Evolutionary conservation across 2,797 vertebrate genomes (phyloP), one percentile per base, ranked within the genome.

Genomic region (Fringilla coelebs): DNA sequence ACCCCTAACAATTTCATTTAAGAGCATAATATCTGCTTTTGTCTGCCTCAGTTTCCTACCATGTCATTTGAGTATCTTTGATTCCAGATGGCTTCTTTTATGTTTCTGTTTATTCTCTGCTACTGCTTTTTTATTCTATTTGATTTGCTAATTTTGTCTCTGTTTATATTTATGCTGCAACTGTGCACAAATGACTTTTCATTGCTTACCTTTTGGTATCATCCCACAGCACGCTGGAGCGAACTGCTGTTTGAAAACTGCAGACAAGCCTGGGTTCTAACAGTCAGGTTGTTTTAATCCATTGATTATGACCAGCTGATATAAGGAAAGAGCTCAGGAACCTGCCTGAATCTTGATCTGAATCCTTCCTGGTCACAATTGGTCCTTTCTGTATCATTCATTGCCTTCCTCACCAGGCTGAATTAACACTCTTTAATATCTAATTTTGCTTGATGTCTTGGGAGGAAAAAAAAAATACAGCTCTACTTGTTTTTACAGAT

Each of bases 1-100:
- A 93, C 43, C 55, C 66, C 34, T 88, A 94, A 95, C 77, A 67
- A 45, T 91, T 91, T 71, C 58, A 90, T 88, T 96, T 88, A 93
- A 63, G 55, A 73, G 10, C 20, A 38, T 90, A 94, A 96, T 88
- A 76, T 91, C 77, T 90, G 83, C 66, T 96, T 92, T 96, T 95
- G 74, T 93, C 83, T 96, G 95, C 96, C 95, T 96, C 95, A 94
- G 94, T 97, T 97, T 97, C 95, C 89, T 88, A 88, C 85, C 38
- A 12, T 79, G 80, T 88, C 88, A 91, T 79, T 63, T 84, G 45
- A 90, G 67, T 34, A 94, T 48, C 89, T 96, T 96, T 95, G 95
- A 95, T 91, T 94, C 89, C 88, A 91, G 88, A 91, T 93, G 89
- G 92, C 32, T 94, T 86, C 95, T 94, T 94, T 96, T 79, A 90